Base-by-base conservation (phyloP, 1,140 invertebrate species). In the Pentalonia nigronervosa region DNA sequence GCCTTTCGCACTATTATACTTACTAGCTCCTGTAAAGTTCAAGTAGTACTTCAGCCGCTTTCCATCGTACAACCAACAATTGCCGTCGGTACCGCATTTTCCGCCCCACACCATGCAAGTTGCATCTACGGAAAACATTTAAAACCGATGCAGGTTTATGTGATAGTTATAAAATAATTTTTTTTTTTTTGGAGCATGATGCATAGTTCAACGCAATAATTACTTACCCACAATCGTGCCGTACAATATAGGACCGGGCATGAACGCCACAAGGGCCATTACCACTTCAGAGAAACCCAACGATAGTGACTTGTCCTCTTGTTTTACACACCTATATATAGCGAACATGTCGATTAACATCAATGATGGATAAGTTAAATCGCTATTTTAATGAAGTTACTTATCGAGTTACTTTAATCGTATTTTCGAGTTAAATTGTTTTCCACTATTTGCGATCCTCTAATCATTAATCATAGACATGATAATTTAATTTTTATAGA, bases 11-110 rank as follows among this genome's bases (percentile, higher is more conserved):
- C 4, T 30, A 50, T 7, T 50, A 53, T 93, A 95, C 95, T 95
- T 94, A 97, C 96, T 95, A 94, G 96, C 96, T 45, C 97, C 96
- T 21, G 96, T 97, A 88, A 97, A 96, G 95, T 97, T 97, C 53
- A 97, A 94, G n/a, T 96, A 95, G 94, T 97, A 97, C 94, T 97
- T 96, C 94, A 97, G 95, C n/a, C 95, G 95, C 94, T 96, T 96
- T 11, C 96, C 96, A 94, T 97, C 96, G 94, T 97, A 97, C 0
- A 97, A 95, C 97, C 97, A 97, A 94, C 97, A 97, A 94, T 97
- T 97, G 53, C 94, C 94, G 7, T 56, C 36, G 2, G 47, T n/a
- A 25, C 94, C 94, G 30, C 94, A 94, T n/a, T 93, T 93, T 21
- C 90, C 67, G 14, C 93, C 89, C 94, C 94, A 94, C 17, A 94